Evolutionary conservation across 2,797 vertebrate species (phyloP), one percentile per base, ranked within the genome.

Genomic region (Neopelma chrysocephalum): DNA sequence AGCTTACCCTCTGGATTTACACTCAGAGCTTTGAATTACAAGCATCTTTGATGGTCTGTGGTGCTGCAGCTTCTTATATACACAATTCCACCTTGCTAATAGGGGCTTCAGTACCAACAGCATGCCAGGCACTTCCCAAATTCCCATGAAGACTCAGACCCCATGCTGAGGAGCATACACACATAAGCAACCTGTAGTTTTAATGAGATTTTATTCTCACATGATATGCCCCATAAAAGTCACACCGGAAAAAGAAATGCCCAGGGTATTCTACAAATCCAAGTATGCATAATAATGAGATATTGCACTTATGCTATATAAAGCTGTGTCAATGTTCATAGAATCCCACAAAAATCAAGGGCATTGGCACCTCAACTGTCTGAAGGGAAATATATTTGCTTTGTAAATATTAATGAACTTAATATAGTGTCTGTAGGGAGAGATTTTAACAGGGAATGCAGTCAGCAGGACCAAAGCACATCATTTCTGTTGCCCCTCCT

Each of bases 401-500:
- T 66, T 73, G 62, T 57, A 90, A 96, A 82, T 84, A 84, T 82
- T 90, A 89, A 84, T 70, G 54, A 91, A 81, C 56, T 84, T 90
- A 77, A 73, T 32, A 66, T 18, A 38, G 22, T 70, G 22, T 70
- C 90, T 73, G 31, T 4, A 38, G 82, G 77, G 96, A 83, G 40
- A 69, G 42, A 56, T 79, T 88, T 90, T 53, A 84, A 38, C 43
- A 70, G 62, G 51, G 26, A 85, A 76, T 53, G 80, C 27, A 56
- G 64, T 40, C 79, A 60, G 66, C 2, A 82, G 56, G 58, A 50
- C 70, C 53, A 20, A 78, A 70, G 58, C 56, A 70, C 15, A 6
- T 31, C 3, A 65, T 54, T 85, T 69, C 66, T 50, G 3, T 6
- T 42, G 66, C 19, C 29, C 43, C 54, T 79, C 69, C 71, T 19